Evolutionary conservation across 2,113 vertebrate species (phyloP), one percentile per base, ranked within the genome.

Genomic region (Larimichthys polyactis): DNA sequence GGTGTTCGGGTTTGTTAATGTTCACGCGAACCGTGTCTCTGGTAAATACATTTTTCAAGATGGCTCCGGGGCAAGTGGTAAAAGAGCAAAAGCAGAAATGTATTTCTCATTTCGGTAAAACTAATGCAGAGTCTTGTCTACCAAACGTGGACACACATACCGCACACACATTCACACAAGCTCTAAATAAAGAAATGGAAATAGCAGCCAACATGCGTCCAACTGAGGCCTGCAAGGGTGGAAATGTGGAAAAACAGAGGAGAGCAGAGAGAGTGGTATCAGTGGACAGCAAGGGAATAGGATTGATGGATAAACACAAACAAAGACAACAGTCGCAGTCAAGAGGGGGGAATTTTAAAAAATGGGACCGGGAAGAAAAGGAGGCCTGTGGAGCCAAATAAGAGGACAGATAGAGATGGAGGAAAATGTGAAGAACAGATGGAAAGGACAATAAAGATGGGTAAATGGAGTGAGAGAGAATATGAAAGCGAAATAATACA

Each of bases 1-100:
- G 2, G 66, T n/a, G 11, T 64, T 49, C 19, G 2, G 29, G 55
- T 78, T 54, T 32, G 64, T 51, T 71, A 52, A 65, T 66, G 60
- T 78, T 78, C 43, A 22, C 51, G 63, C 62, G 71, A 60, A 65
- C 46, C 6, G 19, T 19, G 3, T 87, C 80, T 24, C 40, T 0
- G 9, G 75, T 66, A 88, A 90, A 90, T 80, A 52, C 48, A 83
- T 87, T 90, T 90, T 86, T 86, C 62, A 91, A 90, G 24, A 90
- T 78, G 66, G 79, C 89, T 90, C n/a, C 16, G 1, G 81, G 92
- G 85, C 79, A 71, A 82, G 69, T 44, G 11, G 86, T 72, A 89
- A 79, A 40, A 86, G 16, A 80, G 73, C 68, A 87, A 72, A 86
- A 24, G 59, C 58, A 87, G 69, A 85, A 89, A 71, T 17, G 32